These are phyloP conservation scores for Plusia festucae DNA, from an alignment of 2,888 invertebrate genomes.

Conservation along the genomic window DNA sequence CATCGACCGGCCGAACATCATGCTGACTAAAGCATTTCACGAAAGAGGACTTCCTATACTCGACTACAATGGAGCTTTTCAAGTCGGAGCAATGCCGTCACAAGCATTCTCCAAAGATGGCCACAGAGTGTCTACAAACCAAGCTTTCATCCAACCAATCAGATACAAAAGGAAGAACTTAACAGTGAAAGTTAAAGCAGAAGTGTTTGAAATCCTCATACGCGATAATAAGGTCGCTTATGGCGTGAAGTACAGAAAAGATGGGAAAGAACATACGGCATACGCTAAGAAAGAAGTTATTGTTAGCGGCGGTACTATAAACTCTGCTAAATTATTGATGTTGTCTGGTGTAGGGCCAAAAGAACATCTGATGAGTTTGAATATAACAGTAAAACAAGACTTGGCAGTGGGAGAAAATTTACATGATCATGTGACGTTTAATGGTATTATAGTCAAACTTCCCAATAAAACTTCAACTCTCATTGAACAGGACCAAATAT, in stretches of 20 bases:
- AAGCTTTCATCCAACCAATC: conserved; percentile 91
- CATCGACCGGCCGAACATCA: conserved; percentile 87
- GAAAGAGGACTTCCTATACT: conserved; percentile 89
- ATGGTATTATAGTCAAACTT: conserved; percentile 85
- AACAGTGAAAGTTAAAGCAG: conserved; percentile 83
- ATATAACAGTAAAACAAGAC: conserved; percentile 65
- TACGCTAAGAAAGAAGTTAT: conserved; percentile 78
- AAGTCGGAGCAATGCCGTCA: conserved; percentile 89
- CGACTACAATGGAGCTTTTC: conserved; percentile 88
- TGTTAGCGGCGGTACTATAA: conserved; percentile 73
- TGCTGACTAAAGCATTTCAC: conserved; percentile 88
- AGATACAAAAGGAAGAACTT: conserved; percentile 87
- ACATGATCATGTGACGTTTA: conserved; percentile 82
- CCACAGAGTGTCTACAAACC: conserved; percentile 89
- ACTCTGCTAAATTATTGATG: conserved; percentile 77
- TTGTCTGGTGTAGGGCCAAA: conserved; percentile 78
- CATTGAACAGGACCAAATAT: conserved; percentile 73
- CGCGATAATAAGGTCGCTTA: conserved; percentile 77
- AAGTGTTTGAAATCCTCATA: conserved; percentile 88
- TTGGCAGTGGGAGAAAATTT: conserved; percentile 79
- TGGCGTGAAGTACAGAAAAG: conserved; percentile 69
- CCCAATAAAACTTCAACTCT: conserved; percentile 84
- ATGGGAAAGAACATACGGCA: conserved; percentile 62
- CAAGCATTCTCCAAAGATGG: conserved; percentile 89
- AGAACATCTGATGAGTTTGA: conserved; percentile 32